Base-by-base conservation (phyloP, 1,140 invertebrate species). In the Drosophila leontia region DNA sequence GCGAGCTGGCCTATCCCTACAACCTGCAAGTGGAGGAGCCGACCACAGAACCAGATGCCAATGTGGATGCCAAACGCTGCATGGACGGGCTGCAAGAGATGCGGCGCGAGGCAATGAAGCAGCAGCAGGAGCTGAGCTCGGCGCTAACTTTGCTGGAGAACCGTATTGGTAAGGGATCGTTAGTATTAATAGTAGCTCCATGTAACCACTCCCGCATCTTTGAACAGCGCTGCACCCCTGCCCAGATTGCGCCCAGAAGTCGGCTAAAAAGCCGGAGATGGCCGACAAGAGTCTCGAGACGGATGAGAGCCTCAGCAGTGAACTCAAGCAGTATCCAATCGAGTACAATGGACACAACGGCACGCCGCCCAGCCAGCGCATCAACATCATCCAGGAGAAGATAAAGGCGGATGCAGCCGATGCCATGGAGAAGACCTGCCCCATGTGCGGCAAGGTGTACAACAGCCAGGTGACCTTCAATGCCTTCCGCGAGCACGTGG, bases 1-100 rank as follows among this genome's bases (percentile, higher is more conserved):
- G 57, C 0, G 80, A 91, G 82, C 39, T 96, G 80, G 95, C 95
- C n/a, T 96, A 96, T 83, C 93, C 94, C 3, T 96, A 95, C 83
- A 94, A 94, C n/a, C 59, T 85, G 74, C 95, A 96, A 62, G 94
- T 77, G 15, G 76, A 91, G 7, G 77, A 75, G 23, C 7, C 62
- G 76, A 87, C 92, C n/a, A 88, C 92, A 48, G 94, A 94, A 48
- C 93, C 93, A 62, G 94, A 95, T 91, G 94, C 95, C 17, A 80
- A 95, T 39, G 94, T 95, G 70, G 95, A 96, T 90, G 94, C 96
- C 17, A 95, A 95, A 69, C 93, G 94, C 55, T 94, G 96, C 81
- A 94, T 95, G 78, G 94, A 95, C 50, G 95, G 95, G 64, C 90
- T 97, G 65, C 94, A 94, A 35, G 93, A 94, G 59, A 93, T 96